These are phyloP conservation scores for Odocoileus virginianus DNA, from an alignment of 2,113 vertebrate genomes.

Conservation along the genomic window DNA sequence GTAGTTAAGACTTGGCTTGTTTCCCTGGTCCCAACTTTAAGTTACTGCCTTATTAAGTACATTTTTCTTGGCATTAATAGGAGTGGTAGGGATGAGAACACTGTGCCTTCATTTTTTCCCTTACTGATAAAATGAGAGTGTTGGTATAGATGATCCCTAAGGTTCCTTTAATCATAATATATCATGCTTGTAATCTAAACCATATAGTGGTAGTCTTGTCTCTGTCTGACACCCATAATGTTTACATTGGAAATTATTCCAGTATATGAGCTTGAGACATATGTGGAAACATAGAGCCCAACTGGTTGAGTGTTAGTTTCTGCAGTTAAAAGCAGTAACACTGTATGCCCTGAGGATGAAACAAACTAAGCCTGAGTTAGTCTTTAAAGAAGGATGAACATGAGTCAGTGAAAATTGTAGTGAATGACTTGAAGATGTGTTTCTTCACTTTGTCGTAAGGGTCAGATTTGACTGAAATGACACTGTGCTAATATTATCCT, in stretches of 20 bases:
- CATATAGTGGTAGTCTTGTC: background rate
- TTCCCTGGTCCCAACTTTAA: background rate
- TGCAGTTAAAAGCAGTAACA: background rate
- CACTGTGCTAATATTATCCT: background rate
- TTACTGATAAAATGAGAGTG: background rate
- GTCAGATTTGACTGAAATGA: background rate
- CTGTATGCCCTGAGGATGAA: background rate
- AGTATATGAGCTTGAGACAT: background rate
- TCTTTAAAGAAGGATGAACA: background rate
- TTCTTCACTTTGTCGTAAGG: background rate
- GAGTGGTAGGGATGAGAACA: background rate
- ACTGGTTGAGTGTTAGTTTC: background rate
- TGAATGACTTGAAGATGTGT: background rate
- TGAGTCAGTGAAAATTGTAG: background rate
- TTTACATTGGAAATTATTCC: background rate
- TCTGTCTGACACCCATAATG: background rate
- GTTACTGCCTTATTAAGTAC: background rate
- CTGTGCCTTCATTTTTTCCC: background rate
- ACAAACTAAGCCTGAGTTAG: background rate
- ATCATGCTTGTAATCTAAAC: constrained; percentile 16
- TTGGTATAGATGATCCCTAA: background rate
- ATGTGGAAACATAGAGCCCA: background rate
- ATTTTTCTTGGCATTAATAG: background rate
- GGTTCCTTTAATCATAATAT: background rate
- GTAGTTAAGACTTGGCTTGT: background rate